Evolutionary conservation across 2,797 vertebrate species (phyloP).

Genomic region (Tachyglossus aculeatus): DNA sequence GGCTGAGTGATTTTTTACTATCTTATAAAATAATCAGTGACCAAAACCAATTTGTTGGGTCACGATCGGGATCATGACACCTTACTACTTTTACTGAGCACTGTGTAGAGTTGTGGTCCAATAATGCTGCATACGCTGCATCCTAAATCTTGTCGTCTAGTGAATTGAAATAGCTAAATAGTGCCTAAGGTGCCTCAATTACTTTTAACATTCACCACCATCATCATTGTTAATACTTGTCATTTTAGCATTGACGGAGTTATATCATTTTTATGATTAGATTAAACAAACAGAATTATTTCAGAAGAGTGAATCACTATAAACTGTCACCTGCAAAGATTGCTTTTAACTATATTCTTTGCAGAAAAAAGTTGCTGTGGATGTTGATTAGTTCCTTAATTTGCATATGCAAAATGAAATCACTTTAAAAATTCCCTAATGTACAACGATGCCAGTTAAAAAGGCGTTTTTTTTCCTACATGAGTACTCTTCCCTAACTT

Average conservation of each 20-base stretch:
- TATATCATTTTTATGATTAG: conserved; percentile 21
- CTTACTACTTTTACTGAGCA: too few species aligned
- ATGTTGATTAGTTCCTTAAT: conserved; percentile 10
- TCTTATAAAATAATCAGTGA: too few species aligned
- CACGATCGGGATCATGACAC: too few species aligned
- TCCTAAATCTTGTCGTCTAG: neutral
- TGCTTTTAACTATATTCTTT: conserved; percentile 1
- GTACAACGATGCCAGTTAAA: neutral
- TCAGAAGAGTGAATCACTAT: conserved; percentile 5
- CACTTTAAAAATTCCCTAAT: neutral
- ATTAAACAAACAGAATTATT: conserved; percentile 20
- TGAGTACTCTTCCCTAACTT: neutral
- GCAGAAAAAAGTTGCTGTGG: neutral
- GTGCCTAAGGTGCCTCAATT: neutral
- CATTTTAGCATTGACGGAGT: conserved; percentile 15
- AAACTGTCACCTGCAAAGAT: neutral
- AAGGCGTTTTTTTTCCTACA: neutral
- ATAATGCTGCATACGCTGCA: too few species aligned
- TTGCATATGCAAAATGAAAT: conserved; percentile 6
- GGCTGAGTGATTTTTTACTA: too few species aligned
- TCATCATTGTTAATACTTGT: neutral
- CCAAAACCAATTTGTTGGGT: too few species aligned
- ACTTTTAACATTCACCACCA: neutral
- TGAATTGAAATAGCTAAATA: neutral
- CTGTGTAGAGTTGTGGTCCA: too few species aligned